Evolutionary conservation across 2,797 vertebrate genomes (phyloP), one percentile per base, ranked within the genome.

Genomic region (Anguilla obscura): DNA sequence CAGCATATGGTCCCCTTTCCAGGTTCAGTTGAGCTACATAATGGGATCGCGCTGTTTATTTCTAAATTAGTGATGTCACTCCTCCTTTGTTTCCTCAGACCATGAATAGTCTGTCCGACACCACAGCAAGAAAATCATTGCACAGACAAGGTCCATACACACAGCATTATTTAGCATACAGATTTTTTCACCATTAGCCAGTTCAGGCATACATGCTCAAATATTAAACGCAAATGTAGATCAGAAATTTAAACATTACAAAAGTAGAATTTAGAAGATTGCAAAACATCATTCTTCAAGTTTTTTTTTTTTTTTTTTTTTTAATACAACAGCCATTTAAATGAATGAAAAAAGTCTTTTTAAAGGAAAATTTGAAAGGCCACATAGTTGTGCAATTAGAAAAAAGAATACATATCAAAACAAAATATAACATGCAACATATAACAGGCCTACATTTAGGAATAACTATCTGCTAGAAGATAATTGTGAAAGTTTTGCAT

Each of bases 1-100:
- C 27, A 91, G 94, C 95, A 96, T 96, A 96, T 96, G 94, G 93
- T 94, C 92, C 88, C 92, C 91, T 95, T 95, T 95, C 94, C 94
- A 96, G 93, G 92, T 93, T 93, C 92, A 89, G 88, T 94, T 93
- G 93, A 92, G 91, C 87, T 90, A 91, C 93, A 94, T 93, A 93
- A 94, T 92, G 90, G 91, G 92, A 93, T 92, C 93, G 93, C 92
- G 93, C 94, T 94, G 93, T 95, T 95, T 93, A 91, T 91, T 93
- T 92, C 94, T 92, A 86, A 93, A 93, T 93, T 94, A 92, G 92
- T 91, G 92, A 94, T 93, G 92, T 93, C 56, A 94, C 92, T 89
- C 90, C 92, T 92, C 94, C 94, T 96, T 96, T 96, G 94, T 95
- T 92, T 96, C 88, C 87, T 91, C 90, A 92, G 93, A 95, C 92